Evolutionary conservation across 2,888 invertebrate species (phyloP).

Genomic region (Vandiemenella viatica): DNA sequence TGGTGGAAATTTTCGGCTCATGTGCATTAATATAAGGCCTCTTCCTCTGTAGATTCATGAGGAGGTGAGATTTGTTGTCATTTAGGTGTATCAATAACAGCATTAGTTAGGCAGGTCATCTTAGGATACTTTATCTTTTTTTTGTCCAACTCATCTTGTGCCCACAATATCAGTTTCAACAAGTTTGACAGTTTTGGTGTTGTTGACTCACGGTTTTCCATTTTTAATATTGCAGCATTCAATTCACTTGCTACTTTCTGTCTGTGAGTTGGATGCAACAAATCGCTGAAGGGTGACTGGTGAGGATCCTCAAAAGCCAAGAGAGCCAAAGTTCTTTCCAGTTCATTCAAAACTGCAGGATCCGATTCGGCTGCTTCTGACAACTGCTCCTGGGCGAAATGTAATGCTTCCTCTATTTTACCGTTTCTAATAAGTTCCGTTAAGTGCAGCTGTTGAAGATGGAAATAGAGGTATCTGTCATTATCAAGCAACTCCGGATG

Average conservation of each 20-base stretch:
- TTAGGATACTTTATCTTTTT: constrained; percentile 90
- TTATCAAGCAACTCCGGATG: constrained; percentile 91
- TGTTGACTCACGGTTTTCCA: constrained; percentile 81
- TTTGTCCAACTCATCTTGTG: constrained; percentile 86
- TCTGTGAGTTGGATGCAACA: constrained; percentile 82
- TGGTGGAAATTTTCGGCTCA: too few species aligned
- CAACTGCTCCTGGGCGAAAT: constrained; percentile 78
- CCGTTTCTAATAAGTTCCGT: constrained; percentile 75
- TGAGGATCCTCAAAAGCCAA: constrained; percentile 94
- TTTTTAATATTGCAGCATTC: constrained; percentile 91
- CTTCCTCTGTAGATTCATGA: background rate
- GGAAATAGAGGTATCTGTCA: constrained; percentile 89
- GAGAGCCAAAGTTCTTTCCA: constrained; percentile 86
- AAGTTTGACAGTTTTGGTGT: constrained; percentile 84
- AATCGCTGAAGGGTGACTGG: constrained; percentile 85
- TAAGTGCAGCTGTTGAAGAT: constrained; percentile 83
- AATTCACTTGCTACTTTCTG: constrained; percentile 95
- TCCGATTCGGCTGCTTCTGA: constrained; percentile 80
- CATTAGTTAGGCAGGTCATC: constrained; percentile 82
- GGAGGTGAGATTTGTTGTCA: constrained; percentile 24
- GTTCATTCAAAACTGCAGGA: constrained; percentile 49
- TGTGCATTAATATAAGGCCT: too few species aligned
- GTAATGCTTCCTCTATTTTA: constrained; percentile 71
- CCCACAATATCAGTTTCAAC: constrained; percentile 86
- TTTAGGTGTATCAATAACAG: constrained; percentile 61